Evolutionary conservation across 2,113 vertebrate species (phyloP).

Genomic region (Phaetusa simplex): DNA sequence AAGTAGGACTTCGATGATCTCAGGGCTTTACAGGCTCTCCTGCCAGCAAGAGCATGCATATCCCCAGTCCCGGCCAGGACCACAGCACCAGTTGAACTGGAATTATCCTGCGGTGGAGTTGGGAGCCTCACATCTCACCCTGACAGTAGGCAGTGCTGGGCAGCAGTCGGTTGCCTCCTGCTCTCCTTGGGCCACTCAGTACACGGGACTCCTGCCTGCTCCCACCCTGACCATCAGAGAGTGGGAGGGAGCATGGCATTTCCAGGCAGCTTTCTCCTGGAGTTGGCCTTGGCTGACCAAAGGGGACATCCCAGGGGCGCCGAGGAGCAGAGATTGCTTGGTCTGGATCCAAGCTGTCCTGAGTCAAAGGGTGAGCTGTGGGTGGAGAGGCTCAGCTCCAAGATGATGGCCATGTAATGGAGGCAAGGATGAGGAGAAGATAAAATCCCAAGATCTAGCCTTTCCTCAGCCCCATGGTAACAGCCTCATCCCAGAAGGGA

Average conservation of each 20-base stretch:
- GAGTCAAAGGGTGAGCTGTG: background rate
- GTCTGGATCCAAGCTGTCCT: background rate
- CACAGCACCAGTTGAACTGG: background rate
- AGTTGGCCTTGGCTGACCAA: background rate
- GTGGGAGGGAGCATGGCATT: background rate
- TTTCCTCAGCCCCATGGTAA: background rate
- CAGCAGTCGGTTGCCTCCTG: background rate
- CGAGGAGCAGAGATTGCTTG: background rate
- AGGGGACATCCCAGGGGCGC: background rate
- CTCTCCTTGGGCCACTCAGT: background rate
- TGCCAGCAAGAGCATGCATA: background rate
- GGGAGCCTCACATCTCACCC: background rate
- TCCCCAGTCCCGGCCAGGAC: background rate
- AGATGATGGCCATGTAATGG: background rate
- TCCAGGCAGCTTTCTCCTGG: background rate
- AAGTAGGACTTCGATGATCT: background rate
- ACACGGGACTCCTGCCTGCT: background rate
- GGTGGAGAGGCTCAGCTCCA: background rate
- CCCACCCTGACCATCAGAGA: background rate
- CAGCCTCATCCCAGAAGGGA: background rate
- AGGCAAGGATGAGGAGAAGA: background rate
- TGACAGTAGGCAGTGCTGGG: fast-evolving
- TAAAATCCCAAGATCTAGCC: background rate
- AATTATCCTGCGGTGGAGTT: background rate
- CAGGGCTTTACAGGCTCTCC: background rate